phyloP scores from a whole-genome alignment of 2,113 vertebrate species.

The Pipra filicauda region DNA sequence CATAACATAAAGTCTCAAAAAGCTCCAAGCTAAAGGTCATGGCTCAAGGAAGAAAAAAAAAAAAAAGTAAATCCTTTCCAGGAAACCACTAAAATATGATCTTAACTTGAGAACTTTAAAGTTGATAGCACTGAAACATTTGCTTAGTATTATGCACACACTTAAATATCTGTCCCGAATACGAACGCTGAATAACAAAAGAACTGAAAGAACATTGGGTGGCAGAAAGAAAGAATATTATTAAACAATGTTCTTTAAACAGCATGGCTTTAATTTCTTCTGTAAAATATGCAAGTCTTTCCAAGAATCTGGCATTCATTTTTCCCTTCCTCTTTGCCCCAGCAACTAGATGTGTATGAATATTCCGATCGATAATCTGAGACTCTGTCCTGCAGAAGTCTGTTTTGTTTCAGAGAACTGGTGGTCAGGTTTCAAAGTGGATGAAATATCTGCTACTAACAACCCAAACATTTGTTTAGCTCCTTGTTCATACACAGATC shows the following conservation, averaged over 20 bases:
- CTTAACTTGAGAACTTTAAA: constrained; percentile 62
- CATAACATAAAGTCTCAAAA: not conserved
- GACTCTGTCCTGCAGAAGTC: not conserved
- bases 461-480: constrained; percentile 38
- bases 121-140: constrained; percentile 44
- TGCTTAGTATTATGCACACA: constrained; percentile 37
- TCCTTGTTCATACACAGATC: constrained; percentile 1
- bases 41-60: not conserved
- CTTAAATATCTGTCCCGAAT: constrained; percentile 37
- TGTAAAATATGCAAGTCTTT: constrained; percentile 63
- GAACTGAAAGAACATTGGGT: constrained; percentile 13
- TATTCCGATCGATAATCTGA: constrained; percentile 49
- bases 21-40: not conserved
- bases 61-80: not conserved
- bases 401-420: constrained; percentile 27
- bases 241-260: constrained; percentile 43
- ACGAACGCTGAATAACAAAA: not conserved
- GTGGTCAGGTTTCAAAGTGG: constrained; percentile 41
- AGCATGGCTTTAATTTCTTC: constrained; percentile 58
- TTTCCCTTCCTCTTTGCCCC: constrained; percentile 47
- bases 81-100: constrained; percentile 48
- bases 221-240: constrained; percentile 51
- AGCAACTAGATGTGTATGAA: constrained; percentile 20
- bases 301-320: constrained; percentile 71
- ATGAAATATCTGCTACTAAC: constrained; percentile 21